Conservation (phyloP, 1,140 invertebrate species). For the Parapsyche elsis region DNA sequence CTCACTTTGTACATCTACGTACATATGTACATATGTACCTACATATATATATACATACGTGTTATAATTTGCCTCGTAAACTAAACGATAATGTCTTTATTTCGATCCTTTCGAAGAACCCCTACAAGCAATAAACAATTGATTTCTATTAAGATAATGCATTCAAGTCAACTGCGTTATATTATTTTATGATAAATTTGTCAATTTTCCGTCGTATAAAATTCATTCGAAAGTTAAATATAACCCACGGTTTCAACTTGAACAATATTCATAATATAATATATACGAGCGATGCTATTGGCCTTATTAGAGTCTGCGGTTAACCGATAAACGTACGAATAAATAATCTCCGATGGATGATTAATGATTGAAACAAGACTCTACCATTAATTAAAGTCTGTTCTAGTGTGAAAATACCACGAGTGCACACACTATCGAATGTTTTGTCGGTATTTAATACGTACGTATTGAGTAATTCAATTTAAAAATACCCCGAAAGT, state of each 20-base stretch:
- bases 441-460: too few species aligned
- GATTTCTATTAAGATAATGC: not conserved
- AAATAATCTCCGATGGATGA: not conserved
- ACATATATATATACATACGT: not conserved
- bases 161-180: not conserved
- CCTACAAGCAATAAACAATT: not conserved
- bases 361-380: not conserved
- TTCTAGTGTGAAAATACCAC: not conserved
- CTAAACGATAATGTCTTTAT: not conserved
- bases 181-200: not conserved
- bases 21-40: too few species aligned
- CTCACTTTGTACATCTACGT: too few species aligned
- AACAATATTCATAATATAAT: not conserved
- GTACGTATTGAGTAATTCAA: too few species aligned
- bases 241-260: not conserved
- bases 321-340: constrained; percentile 1
- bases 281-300: not conserved
- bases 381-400: not conserved
- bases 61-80: not conserved
- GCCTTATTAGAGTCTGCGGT: not conserved
- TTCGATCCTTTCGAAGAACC: not conserved
- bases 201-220: too few species aligned
- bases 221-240: too few species aligned
- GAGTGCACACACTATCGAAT: not conserved
- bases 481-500: too few species aligned